A percentile compares a stretch with the other conserved stretches of the same genome.
Evolutionary conservation across 2,797 vertebrate species (phyloP).

Genomic region (Eulemur mongoz): DNA sequence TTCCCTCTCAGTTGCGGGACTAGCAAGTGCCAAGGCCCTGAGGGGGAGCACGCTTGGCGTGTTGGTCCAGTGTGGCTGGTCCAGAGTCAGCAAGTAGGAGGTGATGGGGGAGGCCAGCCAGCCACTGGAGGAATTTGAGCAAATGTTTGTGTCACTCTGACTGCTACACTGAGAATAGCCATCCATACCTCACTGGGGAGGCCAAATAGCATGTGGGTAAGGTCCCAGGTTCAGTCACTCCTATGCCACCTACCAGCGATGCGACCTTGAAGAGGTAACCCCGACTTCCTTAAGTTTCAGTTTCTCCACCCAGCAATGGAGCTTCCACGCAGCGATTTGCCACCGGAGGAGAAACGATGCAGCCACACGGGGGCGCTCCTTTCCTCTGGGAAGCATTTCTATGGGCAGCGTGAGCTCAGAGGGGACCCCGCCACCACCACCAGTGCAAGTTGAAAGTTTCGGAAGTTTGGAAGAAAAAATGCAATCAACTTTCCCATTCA

Average conservation of each 20-base stretch:
- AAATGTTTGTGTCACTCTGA: neutral
- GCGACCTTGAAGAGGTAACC: neutral
- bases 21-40: neutral
- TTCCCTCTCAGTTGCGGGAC: neutral
- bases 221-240: neutral
- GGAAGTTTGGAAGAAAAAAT: neutral
- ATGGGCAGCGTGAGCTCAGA: neutral
- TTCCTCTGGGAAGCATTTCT: slow-evolving; percentile 10
- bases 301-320: neutral
- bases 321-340: neutral
- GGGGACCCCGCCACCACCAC: neutral
- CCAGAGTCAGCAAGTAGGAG: neutral
- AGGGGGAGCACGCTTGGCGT: neutral
- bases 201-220: neutral
- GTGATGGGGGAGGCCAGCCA: neutral
- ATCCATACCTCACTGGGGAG: neutral
- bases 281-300: neutral
- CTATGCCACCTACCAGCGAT: neutral
- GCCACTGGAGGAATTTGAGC: neutral
- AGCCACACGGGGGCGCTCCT: slow-evolving; percentile 60
- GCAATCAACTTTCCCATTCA: neutral
- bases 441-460: neutral
- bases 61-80: neutral
- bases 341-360: neutral
- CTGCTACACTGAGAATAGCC: neutral